Evolutionary conservation across 2,888 invertebrate species (phyloP).

Genomic region (Temnothorax unifasciatus): DNA sequence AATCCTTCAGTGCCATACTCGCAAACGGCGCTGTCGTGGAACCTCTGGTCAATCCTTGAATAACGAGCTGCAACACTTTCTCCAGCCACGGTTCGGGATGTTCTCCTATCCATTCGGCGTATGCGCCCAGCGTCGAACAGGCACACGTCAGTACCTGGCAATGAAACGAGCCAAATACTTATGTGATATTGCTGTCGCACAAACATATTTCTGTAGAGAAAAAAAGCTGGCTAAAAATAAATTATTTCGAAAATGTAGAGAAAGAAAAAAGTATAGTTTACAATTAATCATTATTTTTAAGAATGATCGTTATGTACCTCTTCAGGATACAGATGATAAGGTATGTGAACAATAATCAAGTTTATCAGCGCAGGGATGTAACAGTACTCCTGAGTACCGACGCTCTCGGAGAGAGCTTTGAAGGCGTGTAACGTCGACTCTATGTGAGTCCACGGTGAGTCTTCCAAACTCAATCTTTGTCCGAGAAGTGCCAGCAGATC

Average conservation of each 20-base stretch:
- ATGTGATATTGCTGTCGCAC: not conserved
- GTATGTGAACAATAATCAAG: slow-evolving; percentile 81
- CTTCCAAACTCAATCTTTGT: slow-evolving; percentile 87
- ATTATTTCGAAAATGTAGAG: not conserved
- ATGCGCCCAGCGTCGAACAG: slow-evolving; percentile 89
- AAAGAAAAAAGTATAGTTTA: not conserved
- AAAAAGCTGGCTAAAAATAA: not conserved
- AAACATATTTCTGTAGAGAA: not conserved
- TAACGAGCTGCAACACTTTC: slow-evolving; percentile 90
- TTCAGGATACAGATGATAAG: slow-evolving; percentile 82
- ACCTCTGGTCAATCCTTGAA: slow-evolving; percentile 89
- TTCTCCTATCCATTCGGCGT: slow-evolving; percentile 94
- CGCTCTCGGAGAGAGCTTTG: slow-evolving; percentile 87
- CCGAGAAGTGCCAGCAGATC: slow-evolving; percentile 91
- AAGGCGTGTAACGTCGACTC: slow-evolving; percentile 87
- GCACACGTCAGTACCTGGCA: slow-evolving; percentile 81
- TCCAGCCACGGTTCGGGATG: slow-evolving; percentile 90
- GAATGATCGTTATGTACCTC: slow-evolving; percentile 75
- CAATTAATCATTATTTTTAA: not conserved
- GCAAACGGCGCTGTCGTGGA: slow-evolving; percentile 92
- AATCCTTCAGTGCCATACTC: slow-evolving; percentile 95
- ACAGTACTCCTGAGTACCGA: slow-evolving; percentile 83
- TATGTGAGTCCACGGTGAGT: slow-evolving; percentile 87
- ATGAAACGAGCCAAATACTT: not conserved
- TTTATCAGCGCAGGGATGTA: slow-evolving; percentile 87